These are phyloP conservation scores for Lophotriccus pileatus DNA, from an alignment of 2,797 vertebrate genomes.

Conservation along the genomic window DNA sequence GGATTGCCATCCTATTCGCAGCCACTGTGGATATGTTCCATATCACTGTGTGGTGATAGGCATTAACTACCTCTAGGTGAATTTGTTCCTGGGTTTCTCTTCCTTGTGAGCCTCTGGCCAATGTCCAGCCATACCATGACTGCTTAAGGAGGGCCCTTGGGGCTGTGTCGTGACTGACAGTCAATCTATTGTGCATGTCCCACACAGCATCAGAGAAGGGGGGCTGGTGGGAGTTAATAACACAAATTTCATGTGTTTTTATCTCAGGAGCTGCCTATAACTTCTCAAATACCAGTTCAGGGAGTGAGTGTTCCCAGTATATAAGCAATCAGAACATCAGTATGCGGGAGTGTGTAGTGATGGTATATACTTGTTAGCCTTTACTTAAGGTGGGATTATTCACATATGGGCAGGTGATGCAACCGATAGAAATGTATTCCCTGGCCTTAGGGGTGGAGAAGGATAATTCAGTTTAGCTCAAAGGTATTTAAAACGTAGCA, in stretches of 20 bases:
- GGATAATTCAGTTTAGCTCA: neutral
- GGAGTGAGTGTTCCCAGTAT: neutral
- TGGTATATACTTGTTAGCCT: neutral
- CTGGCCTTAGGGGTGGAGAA: neutral
- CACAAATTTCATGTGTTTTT: neutral
- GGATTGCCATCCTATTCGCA: neutral
- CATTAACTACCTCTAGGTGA: neutral
- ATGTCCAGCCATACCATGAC: neutral
- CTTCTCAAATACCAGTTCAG: neutral
- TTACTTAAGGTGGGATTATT: neutral
- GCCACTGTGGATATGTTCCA: neutral
- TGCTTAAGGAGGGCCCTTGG: neutral
- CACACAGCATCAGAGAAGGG: neutral
- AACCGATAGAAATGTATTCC: neutral
- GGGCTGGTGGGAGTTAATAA: neutral
- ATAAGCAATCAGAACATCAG: neutral
- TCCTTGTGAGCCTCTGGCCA: neutral
- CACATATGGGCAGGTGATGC: neutral
- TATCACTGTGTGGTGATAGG: fast-evolving
- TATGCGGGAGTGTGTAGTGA: neutral
- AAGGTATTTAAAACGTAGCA: neutral
- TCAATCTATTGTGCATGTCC: fast-evolving
- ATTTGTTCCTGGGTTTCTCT: neutral
- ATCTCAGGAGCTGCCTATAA: neutral
- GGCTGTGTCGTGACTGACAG: neutral